phyloP scores from a whole-genome alignment of 1,140 invertebrate species.

The Orchesella cincta region DNA sequence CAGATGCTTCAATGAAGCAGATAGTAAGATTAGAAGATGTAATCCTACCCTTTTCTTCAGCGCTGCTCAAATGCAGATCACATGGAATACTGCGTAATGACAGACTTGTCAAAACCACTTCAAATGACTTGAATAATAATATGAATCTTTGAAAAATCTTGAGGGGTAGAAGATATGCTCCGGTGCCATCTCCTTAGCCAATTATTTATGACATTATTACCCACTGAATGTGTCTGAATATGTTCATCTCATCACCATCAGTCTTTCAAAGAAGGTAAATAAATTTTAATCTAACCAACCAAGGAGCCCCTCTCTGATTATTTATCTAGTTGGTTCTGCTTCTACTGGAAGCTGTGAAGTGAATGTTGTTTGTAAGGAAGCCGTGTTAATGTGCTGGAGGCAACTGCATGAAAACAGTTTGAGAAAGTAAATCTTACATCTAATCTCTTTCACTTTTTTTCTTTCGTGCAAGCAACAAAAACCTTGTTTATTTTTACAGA shows the following conservation, averaged over 20 bases:
- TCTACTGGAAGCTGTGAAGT: background rate
- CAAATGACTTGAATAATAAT: background rate
- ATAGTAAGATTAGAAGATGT: no score
- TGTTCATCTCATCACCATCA: constrained; percentile 11
- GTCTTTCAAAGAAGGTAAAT: background rate
- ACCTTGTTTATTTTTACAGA: background rate
- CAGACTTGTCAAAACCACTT: background rate
- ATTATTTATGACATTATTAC: constrained; percentile 17
- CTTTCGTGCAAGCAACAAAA: background rate
- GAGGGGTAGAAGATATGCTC: background rate
- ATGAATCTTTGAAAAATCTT: background rate
- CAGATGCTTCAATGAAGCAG: background rate
- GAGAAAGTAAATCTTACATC: background rate
- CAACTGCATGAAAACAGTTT: background rate
- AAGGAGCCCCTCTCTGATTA: background rate
- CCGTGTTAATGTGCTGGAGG: background rate
- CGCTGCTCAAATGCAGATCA: no score
- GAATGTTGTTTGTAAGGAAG: no score
- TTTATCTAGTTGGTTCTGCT: background rate
- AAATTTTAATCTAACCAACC: background rate
- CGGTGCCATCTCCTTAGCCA: no score
- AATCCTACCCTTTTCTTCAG: no score
- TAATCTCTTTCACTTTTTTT: background rate
- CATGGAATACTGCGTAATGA: background rate
- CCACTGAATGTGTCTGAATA: background rate